Conservation (phyloP, 2,888 invertebrate species). For the Trissolcus japonicus region DNA sequence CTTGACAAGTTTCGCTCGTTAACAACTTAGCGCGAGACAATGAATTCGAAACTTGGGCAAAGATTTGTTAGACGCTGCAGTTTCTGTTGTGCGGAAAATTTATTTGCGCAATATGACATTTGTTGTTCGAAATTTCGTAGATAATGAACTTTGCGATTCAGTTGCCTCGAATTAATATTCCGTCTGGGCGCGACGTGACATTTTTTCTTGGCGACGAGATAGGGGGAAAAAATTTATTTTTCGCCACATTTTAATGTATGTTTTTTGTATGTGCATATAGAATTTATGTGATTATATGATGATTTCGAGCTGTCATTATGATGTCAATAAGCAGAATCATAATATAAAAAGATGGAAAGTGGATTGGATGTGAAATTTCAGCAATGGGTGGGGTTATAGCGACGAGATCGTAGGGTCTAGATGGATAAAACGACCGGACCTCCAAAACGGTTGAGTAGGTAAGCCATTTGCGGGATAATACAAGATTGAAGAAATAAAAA, state of each 20-base stretch:
- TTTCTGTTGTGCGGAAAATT: constrained; percentile 37
- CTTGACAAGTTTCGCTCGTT: constrained; percentile 47
- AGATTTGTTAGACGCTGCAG: constrained; percentile 52
- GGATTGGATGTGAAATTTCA: constrained; percentile 34
- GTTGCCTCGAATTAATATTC: constrained; percentile 30
- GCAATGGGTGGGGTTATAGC: constrained; percentile 7
- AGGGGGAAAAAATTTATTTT: not conserved
- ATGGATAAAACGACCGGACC: constrained; percentile 60
- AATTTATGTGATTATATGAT: no score
- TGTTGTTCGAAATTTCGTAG: constrained; percentile 41
- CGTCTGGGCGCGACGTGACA: not conserved
- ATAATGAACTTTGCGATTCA: constrained; percentile 43
- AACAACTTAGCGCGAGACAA: constrained; percentile 46
- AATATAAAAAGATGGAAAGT: constrained; percentile 26
- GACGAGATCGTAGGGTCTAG: constrained; percentile 44
- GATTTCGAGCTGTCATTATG: no score
- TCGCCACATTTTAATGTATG: no score
- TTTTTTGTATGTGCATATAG: no score
- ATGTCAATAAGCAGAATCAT: not conserved
- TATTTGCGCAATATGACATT: constrained; percentile 43
- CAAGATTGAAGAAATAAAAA: constrained; percentile 68
- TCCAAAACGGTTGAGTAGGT: constrained; percentile 64
- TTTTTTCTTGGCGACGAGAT: constrained; percentile 4
- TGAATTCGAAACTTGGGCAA: constrained; percentile 50
- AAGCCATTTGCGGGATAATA: constrained; percentile 69